Evolutionary conservation across 2,888 invertebrate genomes (phyloP).

Genomic region (Oscheius sp.): DNA sequence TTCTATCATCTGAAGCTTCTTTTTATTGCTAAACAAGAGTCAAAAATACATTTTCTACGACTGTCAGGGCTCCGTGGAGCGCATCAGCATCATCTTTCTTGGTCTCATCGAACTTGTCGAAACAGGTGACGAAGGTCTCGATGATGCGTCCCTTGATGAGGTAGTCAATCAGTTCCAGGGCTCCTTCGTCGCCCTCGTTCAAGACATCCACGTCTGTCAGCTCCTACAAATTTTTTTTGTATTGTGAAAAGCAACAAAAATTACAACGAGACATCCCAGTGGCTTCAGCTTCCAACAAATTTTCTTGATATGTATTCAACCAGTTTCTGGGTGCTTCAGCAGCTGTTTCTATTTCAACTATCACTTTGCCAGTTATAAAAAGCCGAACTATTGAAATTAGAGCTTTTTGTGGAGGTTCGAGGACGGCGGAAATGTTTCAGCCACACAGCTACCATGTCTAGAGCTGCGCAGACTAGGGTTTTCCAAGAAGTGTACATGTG

Average conservation of each 20-base stretch:
- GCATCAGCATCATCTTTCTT: conserved; percentile 84
- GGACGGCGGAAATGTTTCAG: no score
- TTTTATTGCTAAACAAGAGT: neutral
- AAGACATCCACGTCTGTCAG: conserved; percentile 94
- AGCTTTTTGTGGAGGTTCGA: no score
- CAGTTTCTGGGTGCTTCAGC: no score
- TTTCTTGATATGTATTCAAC: no score
- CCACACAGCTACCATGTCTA: no score
- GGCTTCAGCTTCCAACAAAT: no score
- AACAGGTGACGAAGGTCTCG: conserved; percentile 83
- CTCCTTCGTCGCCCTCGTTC: conserved; percentile 79
- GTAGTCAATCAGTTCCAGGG: conserved; percentile 83
- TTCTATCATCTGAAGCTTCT: conserved; percentile 78
- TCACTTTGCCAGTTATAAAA: no score
- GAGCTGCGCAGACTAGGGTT: no score
- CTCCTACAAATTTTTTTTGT: conserved; percentile 79
- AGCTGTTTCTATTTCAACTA: no score
- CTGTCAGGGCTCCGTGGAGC: conserved; percentile 90
- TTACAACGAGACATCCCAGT: neutral
- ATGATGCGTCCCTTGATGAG: conserved; percentile 90
- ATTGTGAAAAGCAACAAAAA: neutral
- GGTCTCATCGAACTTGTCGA: conserved; percentile 84
- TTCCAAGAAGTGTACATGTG: no score
- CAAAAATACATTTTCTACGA: conserved; percentile 86
- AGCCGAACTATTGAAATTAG: no score